Evolutionary conservation across 1,140 invertebrate species (phyloP).

Genomic region (Drosophila aff.): DNA sequence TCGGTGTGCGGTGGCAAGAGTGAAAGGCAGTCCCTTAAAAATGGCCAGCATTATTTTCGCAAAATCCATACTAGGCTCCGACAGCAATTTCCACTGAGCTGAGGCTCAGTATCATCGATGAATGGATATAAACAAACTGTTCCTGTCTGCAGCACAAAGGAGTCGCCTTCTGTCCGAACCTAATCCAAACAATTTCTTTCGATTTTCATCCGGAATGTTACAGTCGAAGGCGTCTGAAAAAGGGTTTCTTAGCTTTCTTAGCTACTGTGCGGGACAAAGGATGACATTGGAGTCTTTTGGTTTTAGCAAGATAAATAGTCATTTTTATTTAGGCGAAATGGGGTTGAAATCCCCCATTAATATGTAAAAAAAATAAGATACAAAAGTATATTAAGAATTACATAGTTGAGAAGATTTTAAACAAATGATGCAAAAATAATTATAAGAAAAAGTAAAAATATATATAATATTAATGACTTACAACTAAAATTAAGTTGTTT

Average conservation of each 20-base stretch:
- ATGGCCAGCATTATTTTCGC: slow-evolving; percentile 24
- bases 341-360: neutral
- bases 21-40: neutral
- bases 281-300: slow-evolving; percentile 5
- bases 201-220: slow-evolving; percentile 52
- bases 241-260: slow-evolving; percentile 11
- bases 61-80: slow-evolving; percentile 30
- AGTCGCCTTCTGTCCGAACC: slow-evolving; percentile 26
- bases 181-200: slow-evolving; percentile 68
- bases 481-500: neutral
- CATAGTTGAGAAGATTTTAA: neutral
- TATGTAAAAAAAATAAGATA: neutral
- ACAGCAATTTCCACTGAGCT: slow-evolving; percentile 26
- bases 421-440: neutral
- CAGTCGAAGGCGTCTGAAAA: slow-evolving; percentile 43
- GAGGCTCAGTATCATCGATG: slow-evolving; percentile 32
- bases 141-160: slow-evolving; percentile 20
- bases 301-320: slow-evolving; percentile 19
- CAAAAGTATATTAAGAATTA: too few relatives aligned
- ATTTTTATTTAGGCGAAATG: neutral
- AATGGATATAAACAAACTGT: slow-evolving; percentile 33
- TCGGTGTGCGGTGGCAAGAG: neutral
- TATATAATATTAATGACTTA: too few relatives aligned
- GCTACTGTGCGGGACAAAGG: neutral
- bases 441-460: neutral